Conservation (phyloP, 2,888 invertebrate species). For the Entomobrya proxima region DNA sequence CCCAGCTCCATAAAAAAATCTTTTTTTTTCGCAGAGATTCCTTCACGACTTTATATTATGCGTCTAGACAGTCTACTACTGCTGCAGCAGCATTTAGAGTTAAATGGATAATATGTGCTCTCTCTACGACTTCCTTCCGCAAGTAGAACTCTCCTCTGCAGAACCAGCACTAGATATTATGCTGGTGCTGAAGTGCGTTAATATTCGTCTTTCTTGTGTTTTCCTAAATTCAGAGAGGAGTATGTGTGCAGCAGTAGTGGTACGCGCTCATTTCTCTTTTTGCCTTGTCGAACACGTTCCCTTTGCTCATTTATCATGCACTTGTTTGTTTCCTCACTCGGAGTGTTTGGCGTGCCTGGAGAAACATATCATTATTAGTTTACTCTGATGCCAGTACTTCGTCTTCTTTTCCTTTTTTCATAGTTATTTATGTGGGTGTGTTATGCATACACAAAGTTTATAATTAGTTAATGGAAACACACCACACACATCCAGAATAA, state of each 20-base stretch:
- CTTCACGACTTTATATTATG: not conserved
- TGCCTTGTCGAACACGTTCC: conserved; percentile 46
- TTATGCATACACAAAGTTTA: conserved; percentile 39
- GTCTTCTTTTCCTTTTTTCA: not conserved
- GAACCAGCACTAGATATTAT: not conserved
- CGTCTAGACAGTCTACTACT: too few species aligned
- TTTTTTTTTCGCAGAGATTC: conserved; percentile 10
- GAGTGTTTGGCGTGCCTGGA: conserved; percentile 34
- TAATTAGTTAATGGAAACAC: conserved; percentile 50
- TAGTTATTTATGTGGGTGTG: conserved; percentile 1
- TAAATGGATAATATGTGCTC: conserved; percentile 19
- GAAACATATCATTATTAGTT: conserved; percentile 40
- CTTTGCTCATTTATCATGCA: conserved; percentile 53
- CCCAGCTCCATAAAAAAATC: not conserved
- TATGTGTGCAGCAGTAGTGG: not conserved
- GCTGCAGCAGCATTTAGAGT: not conserved
- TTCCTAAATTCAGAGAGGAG: not conserved
- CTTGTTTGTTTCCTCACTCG: conserved; percentile 57
- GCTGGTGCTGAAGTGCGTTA: not conserved
- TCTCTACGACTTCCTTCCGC: conserved; percentile 34
- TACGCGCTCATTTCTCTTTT: conserved; percentile 36
- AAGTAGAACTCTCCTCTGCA: not conserved
- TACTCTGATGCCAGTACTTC: not conserved
- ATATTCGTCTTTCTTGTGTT: not conserved
- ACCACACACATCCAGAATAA: not conserved